These are phyloP conservation scores for Cynopterus brachyotis DNA, from an alignment of 2,113 vertebrate genomes.

Conservation along the genomic window DNA sequence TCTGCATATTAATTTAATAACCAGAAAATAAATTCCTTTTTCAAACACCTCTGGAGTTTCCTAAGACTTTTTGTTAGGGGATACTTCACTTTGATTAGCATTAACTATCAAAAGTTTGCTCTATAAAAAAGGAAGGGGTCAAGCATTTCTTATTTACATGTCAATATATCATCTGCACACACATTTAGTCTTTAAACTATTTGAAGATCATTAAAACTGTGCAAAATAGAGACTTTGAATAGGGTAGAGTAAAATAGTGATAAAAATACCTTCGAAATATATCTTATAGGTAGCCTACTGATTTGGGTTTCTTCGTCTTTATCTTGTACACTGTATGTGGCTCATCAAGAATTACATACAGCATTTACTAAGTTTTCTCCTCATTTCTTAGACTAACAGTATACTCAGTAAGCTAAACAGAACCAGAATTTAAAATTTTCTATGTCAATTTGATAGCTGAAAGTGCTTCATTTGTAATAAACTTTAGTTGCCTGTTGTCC, in stretches of 20 bases:
- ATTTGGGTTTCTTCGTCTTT: neutral
- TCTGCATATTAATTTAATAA: neutral
- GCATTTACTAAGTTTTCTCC: neutral
- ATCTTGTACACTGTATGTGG: neutral
- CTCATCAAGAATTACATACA: neutral
- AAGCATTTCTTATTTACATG: neutral
- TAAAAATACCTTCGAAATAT: neutral
- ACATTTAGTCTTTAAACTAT: neutral
- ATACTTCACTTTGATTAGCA: neutral
- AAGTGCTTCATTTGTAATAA: neutral
- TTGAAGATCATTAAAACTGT: neutral
- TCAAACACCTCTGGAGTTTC: neutral
- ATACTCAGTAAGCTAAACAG: neutral
- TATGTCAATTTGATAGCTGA: neutral
- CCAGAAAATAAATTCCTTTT: neutral
- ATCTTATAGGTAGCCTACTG: neutral
- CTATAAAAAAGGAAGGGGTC: neutral
- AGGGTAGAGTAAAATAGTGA: neutral
- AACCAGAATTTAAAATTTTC: constrained; percentile 16
- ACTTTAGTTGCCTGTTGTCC: neutral
- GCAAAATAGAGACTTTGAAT: neutral
- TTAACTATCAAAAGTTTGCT: neutral
- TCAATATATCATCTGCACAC: neutral
- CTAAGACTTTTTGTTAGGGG: neutral
- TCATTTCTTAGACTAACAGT: neutral